Base-by-base conservation (phyloP, 2,888 invertebrate species). In the Leptinotarsa peninsularis region DNA sequence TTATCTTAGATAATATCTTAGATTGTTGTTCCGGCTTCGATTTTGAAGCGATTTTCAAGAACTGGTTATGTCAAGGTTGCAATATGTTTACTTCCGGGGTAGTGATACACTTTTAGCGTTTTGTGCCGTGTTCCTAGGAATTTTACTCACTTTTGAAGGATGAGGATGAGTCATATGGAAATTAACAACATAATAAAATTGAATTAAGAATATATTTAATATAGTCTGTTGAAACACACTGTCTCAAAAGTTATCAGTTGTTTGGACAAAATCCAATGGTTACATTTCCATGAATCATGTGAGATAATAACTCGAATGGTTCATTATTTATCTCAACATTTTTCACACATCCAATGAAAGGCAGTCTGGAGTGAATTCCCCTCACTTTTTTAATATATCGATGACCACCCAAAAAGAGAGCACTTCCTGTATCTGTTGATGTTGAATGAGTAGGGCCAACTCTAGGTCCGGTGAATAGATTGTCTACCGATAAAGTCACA, bases 391-490 rank as follows among this genome's bases (percentile, higher is more conserved):
- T 81, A 18, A 88, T 80, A 73, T 90, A 89, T 2, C 94, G 93
- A 88, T 97, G 95, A 0, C 98, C 98, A 23, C 99, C 99, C 83
- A 99, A 90, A 88, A 95, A 98, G 50, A 99, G 90, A 0, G 97
- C 95, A 77, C 96, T 93, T 49, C 93, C 93, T 0, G 97, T 96
- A 83, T 95, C 93, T 0, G 96, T 95, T 0, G 93, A 91, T 90
- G 27, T 92, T 90, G 91, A 91, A 50, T 83, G 82, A 66, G 83
- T 82, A 49, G 86, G 88, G 5, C 95, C 95, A 50, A 95, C 91
- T 3, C 93, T 94, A 0, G 95, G 93, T 79, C 92, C 91, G 0
- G 93, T 93, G 84, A 93, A 93, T 74, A 93, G 91, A 13, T 94
- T 94, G 88, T 98, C 96, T 2, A 99, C 96, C 0, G 94, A 93